phyloP scores from a whole-genome alignment of 2,113 vertebrate genomes.

The Aphelocoma coerulescens region DNA sequence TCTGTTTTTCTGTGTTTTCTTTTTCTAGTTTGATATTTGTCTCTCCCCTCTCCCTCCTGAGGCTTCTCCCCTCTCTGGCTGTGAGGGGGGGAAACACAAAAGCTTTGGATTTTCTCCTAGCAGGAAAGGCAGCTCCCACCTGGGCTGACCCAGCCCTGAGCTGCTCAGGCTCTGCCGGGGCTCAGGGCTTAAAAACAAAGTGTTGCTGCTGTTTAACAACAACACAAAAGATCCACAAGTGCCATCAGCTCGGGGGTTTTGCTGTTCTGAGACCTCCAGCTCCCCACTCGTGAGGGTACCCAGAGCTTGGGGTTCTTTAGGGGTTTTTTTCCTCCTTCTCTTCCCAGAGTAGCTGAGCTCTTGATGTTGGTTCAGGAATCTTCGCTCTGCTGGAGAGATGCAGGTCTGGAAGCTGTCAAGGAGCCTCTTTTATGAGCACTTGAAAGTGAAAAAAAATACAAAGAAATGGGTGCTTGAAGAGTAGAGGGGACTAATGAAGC shows the following conservation, averaged over 20 bases:
- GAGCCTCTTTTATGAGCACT: slow-evolving; percentile 29
- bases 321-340: background rate
- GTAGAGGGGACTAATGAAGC: slow-evolving; percentile 24
- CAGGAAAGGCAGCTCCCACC: background rate
- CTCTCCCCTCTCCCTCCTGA: background rate
- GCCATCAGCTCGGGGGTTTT: background rate
- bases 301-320: background rate
- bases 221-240: rapidly evolving
- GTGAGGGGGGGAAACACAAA: background rate
- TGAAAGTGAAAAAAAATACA: background rate
- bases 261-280: background rate
- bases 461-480: background rate
- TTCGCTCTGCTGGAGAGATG: background rate
- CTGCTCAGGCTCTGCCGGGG: background rate
- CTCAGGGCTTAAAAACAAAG: background rate
- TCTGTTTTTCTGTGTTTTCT: background rate
- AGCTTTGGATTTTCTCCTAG: background rate
- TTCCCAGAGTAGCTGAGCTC: background rate
- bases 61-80: background rate
- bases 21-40: background rate
- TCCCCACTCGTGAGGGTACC: rapidly evolving
- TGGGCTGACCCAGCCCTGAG: background rate
- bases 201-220: background rate
- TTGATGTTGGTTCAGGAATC: background rate
- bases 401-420: slow-evolving; percentile 14